Conservation (phyloP, 2,888 invertebrate genomes). For the Tachina fera region DNA sequence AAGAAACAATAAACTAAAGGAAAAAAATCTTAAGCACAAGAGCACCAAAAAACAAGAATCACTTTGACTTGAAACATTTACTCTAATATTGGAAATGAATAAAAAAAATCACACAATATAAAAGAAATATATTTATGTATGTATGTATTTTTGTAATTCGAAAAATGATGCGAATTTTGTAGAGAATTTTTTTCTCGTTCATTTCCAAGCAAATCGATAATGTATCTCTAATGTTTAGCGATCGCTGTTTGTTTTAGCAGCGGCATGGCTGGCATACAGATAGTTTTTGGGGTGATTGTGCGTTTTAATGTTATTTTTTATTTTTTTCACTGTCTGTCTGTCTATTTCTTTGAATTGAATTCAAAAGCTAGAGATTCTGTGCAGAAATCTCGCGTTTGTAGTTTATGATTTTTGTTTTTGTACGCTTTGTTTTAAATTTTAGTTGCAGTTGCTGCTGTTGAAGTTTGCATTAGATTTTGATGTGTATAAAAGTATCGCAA, state of each 20-base stretch:
- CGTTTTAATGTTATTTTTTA: constrained; percentile 53
- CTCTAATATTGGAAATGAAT: constrained; percentile 37
- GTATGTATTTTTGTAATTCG: constrained; percentile 22
- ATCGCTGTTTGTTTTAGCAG: constrained; percentile 3
- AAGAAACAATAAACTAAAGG: constrained; percentile 17
- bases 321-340: not conserved
- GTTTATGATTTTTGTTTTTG: constrained; percentile 22
- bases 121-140: constrained; percentile 7
- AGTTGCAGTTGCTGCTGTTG: constrained; percentile 22
- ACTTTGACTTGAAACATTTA: constrained; percentile 36
- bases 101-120: constrained; percentile 13
- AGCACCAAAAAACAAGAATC: constrained; percentile 64
- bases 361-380: constrained; percentile 65
- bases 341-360: constrained; percentile 37
- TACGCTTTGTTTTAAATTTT: constrained; percentile 48
- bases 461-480: constrained; percentile 47
- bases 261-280: not conserved
- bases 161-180: constrained; percentile 67
- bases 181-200: constrained; percentile 35
- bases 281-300: constrained; percentile 68
- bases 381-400: constrained; percentile 55
- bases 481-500: constrained; percentile 68
- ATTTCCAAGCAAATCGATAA: not conserved
- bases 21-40: constrained; percentile 53
- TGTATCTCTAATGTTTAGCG: constrained; percentile 38